Evolutionary conservation across 2,113 vertebrate genomes (phyloP).

Genomic region (Limanda limanda): DNA sequence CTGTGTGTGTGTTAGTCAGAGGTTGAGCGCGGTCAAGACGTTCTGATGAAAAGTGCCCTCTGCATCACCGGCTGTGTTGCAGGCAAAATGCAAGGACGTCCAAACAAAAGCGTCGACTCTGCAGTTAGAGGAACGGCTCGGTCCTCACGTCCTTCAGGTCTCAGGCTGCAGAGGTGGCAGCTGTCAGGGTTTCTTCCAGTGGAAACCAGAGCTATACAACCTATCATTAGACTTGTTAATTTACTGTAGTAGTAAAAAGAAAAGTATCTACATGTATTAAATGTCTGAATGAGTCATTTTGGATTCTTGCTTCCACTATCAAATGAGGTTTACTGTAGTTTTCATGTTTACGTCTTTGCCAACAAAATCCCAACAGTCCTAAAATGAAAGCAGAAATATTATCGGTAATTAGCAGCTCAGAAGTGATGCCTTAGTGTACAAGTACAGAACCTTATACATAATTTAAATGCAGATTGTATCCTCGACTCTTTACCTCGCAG

Average conservation of each 20-base stretch:
- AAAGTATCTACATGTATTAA: not conserved
- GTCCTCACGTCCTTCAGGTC: not conserved
- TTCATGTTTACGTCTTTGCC: not conserved
- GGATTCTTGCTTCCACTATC: not conserved
- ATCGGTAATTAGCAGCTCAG: not conserved
- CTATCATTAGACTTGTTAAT: too few relatives aligned
- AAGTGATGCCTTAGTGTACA: not conserved
- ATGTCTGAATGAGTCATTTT: not conserved
- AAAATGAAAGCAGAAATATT: not conserved
- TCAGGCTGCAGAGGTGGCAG: too few relatives aligned
- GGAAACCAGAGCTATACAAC: too few relatives aligned
- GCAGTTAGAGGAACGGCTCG: not conserved
- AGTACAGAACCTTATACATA: not conserved
- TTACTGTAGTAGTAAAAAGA: too few relatives aligned
- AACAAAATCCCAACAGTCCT: not conserved
- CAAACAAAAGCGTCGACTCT: conserved; percentile 24
- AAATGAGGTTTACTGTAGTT: not conserved
- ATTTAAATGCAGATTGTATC: not conserved
- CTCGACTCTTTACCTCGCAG: not conserved
- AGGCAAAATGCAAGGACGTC: conserved; percentile 18
- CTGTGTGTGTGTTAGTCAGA: too few relatives aligned
- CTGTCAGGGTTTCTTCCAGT: not conserved
- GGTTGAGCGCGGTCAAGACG: not conserved
- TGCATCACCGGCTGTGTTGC: not conserved
- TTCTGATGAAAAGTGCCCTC: conserved; percentile 6